These are phyloP conservation scores for Microhierax caerulescens DNA, from an alignment of 2,797 vertebrate genomes.

Conservation along the genomic window DNA sequence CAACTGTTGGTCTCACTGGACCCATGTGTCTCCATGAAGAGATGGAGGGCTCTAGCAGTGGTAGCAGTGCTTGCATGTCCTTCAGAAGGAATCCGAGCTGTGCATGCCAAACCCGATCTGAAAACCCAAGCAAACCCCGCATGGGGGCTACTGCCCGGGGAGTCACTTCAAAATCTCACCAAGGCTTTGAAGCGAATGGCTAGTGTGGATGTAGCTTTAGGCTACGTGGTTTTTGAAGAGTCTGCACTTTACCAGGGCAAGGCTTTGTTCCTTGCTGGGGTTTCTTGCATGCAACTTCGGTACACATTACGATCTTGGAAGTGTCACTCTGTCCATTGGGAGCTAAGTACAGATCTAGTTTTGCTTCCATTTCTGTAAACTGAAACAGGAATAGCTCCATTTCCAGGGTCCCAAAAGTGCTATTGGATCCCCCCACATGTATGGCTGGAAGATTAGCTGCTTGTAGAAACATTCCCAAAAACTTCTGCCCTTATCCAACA, in stretches of 20 bases:
- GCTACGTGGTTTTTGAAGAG: neutral
- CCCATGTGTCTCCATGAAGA: fast-evolving
- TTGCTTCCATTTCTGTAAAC: neutral
- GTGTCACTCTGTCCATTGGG: neutral
- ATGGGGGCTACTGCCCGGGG: neutral
- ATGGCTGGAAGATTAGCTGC: neutral
- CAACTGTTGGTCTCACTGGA: neutral
- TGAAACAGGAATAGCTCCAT: neutral
- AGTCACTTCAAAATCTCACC: neutral
- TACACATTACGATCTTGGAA: neutral
- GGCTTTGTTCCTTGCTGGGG: neutral
- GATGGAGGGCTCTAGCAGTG: neutral
- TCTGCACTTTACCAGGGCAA: neutral
- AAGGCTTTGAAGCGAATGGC: neutral
- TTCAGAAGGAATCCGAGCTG: neutral
- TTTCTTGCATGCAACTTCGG: neutral
- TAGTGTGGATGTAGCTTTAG: neutral
- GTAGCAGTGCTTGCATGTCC: neutral
- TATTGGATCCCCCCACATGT: fast-evolving
- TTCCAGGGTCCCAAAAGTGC: neutral
- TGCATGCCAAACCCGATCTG: neutral
- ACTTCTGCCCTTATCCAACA: neutral
- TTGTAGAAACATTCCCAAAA: neutral
- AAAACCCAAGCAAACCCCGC: neutral
- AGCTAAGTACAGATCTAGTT: neutral